Evolutionary conservation across 1,140 invertebrate species (phyloP).

Genomic region (Mizuhopecten yessoensis): DNA sequence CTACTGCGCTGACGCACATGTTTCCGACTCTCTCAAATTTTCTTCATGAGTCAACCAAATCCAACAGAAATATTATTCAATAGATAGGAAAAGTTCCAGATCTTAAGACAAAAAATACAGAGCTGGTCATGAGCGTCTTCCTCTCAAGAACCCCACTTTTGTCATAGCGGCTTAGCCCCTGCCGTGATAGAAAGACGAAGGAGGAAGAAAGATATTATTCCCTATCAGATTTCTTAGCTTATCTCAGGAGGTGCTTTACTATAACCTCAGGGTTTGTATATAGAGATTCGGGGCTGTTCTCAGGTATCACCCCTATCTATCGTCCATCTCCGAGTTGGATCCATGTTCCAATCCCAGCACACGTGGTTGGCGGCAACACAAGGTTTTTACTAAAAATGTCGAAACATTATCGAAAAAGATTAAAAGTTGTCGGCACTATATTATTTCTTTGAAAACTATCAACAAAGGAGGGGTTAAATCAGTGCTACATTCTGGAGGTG

Average conservation of each 20-base stretch:
- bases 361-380: neutral
- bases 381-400: neutral
- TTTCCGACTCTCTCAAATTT: neutral
- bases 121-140: neutral
- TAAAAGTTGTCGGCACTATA: neutral
- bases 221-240: slow-evolving; percentile 9
- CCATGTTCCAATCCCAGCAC: neutral
- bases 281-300: neutral
- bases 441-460: neutral
- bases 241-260: neutral
- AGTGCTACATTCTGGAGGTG: slow-evolving; percentile 31
- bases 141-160: neutral
- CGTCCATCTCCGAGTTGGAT: neutral
- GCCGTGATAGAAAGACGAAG: neutral
- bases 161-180: neutral
- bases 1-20: slow-evolving; percentile 29
- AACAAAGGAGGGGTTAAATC: neutral
- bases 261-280: neutral
- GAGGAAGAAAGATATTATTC: neutral
- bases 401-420: neutral
- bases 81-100: slow-evolving; percentile 25
- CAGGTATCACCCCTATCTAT: neutral
- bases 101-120: neutral
- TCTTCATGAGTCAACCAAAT: neutral
- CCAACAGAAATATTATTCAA: neutral